Percentiles rank a stretch among this genome's conserved stretches.
Evolutionary conservation across 2,797 vertebrate genomes (phyloP).

Genomic region (Nannoperca australis): DNA sequence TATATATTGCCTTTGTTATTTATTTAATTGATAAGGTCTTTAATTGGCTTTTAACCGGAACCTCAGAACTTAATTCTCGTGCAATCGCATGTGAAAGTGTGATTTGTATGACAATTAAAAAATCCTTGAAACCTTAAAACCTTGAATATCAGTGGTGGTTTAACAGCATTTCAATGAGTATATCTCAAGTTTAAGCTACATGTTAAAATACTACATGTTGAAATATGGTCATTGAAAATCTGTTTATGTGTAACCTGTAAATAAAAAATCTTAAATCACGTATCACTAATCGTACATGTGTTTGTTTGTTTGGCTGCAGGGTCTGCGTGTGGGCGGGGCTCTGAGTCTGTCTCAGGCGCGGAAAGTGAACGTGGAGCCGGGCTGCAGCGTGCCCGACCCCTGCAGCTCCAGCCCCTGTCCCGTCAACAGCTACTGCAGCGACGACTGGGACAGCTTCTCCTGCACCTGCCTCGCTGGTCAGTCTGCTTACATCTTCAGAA

Average conservation of each 20-base stretch:
- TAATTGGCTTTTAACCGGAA: too few relatives aligned
- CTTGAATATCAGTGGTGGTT: not conserved
- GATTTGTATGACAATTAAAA: too few relatives aligned
- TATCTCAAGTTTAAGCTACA: not conserved
- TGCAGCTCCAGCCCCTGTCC: slow-evolving; percentile 93
- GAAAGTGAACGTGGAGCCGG: slow-evolving; percentile 88
- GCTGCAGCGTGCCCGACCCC: slow-evolving; percentile 91
- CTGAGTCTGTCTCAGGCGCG: slow-evolving; percentile 86
- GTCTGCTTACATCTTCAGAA: slow-evolving; percentile 15
- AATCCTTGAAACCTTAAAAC: too few relatives aligned
- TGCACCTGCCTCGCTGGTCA: slow-evolving; percentile 92
- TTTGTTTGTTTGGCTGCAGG: slow-evolving; percentile 77
- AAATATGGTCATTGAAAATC: not conserved
- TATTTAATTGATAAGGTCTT: too few relatives aligned
- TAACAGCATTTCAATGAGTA: not conserved
- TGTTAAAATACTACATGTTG: not conserved
- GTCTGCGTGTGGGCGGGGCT: slow-evolving; percentile 88
- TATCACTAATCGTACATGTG: not conserved
- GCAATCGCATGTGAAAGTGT: too few relatives aligned
- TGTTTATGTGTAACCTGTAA: not conserved
- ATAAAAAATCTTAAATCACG: not conserved
- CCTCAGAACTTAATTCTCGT: too few relatives aligned
- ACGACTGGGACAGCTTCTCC: slow-evolving; percentile 92
- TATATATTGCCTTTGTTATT: too few relatives aligned
- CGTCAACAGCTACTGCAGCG: slow-evolving; percentile 90